A percentile compares a stretch with the other conserved stretches of the same genome.
Evolutionary conservation across 2,888 invertebrate species (phyloP).

Genomic region (Acanthacorydalis orientalis): DNA sequence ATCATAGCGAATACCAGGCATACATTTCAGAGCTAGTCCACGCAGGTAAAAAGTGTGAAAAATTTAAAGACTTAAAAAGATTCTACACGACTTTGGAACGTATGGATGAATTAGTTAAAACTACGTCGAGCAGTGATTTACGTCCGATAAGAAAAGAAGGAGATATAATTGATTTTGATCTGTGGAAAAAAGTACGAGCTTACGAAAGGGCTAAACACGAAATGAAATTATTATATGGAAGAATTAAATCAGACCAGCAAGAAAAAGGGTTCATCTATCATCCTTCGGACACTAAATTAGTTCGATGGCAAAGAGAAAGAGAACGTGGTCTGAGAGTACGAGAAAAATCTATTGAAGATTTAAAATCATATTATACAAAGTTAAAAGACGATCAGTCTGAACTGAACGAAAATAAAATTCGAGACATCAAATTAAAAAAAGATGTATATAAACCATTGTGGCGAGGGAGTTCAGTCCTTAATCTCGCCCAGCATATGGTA

Average conservation of each 20-base stretch:
- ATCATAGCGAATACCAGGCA: slow-evolving; percentile 47
- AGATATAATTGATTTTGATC: slow-evolving; percentile 72
- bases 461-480: slow-evolving; percentile 68
- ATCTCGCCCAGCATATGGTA: slow-evolving; percentile 56
- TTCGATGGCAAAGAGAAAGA: slow-evolving; percentile 57
- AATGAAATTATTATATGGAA: slow-evolving; percentile 54
- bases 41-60: slow-evolving; percentile 51
- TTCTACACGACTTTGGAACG: slow-evolving; percentile 76
- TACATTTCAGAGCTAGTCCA: slow-evolving; percentile 48
- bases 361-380: slow-evolving; percentile 59
- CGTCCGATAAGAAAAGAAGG: slow-evolving; percentile 57
- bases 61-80: slow-evolving; percentile 69
- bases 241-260: slow-evolving; percentile 60
- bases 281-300: slow-evolving; percentile 53
- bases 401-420: slow-evolving; percentile 26
- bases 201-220: slow-evolving; percentile 73
- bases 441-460: slow-evolving; percentile 67
- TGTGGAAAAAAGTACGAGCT: slow-evolving; percentile 66
- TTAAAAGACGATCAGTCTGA: slow-evolving; percentile 34
- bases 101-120: slow-evolving; percentile 64
- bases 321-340: slow-evolving; percentile 66
- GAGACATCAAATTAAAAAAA: slow-evolving; percentile 30
- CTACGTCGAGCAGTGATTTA: slow-evolving; percentile 51
- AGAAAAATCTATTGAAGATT: slow-evolving; percentile 76
- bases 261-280: slow-evolving; percentile 73